phyloP scores from a whole-genome alignment of 2,797 vertebrate genomes.

The Bryconaethiops microstoma region DNA sequence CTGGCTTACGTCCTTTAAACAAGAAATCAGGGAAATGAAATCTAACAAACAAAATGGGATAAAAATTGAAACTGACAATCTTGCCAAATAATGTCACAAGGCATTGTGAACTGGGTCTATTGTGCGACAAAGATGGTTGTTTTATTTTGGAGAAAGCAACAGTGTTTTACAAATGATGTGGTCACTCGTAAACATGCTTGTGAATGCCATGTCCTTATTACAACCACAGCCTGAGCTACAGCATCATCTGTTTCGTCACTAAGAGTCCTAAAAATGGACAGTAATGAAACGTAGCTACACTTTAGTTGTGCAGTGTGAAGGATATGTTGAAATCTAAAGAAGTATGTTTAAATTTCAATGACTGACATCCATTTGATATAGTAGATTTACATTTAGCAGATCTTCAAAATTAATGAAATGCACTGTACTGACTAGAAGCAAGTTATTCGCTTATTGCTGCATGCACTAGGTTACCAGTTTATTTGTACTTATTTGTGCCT shows the following conservation, averaged over 20 bases:
- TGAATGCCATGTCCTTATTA: not conserved
- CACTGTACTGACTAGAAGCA: not conserved
- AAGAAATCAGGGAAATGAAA: not conserved
- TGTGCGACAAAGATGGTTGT: not conserved
- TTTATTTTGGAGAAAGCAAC: conserved; percentile 2
- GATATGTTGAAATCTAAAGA: no score
- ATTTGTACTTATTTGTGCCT: not conserved
- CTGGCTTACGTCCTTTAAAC: not conserved
- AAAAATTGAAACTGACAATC: not conserved
- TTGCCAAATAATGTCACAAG: not conserved
- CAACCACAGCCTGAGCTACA: not conserved
- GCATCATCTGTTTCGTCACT: no score
- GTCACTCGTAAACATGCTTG: not conserved
- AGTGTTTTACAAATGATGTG: not conserved
- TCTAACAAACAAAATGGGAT: not conserved
- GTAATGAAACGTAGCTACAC: not conserved
- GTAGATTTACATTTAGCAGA: no score
- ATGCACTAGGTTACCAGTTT: not conserved
- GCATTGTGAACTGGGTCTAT: not conserved
- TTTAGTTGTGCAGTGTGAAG: not conserved
- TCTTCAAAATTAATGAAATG: no score
- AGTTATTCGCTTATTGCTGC: not conserved
- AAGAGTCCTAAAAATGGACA: not conserved
- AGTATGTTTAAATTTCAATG: no score
- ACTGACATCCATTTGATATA: no score